A percentile compares a stretch with the other conserved stretches of the same genome.
Evolutionary conservation across 2,113 vertebrate species (phyloP).

Genomic region (Bolborhynchus lineola): DNA sequence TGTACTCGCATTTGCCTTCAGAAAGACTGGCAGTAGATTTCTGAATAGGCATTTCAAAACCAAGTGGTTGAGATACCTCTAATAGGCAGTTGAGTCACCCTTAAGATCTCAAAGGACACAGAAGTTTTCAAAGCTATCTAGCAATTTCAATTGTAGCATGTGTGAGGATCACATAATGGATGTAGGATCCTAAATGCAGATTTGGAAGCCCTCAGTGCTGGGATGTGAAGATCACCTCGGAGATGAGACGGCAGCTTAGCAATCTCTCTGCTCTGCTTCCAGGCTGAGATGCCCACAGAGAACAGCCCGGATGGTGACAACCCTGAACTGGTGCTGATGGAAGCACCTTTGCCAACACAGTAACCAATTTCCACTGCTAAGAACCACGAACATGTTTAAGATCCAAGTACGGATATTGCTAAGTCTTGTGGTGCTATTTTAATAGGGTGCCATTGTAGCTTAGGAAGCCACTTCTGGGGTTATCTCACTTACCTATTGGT

Average conservation of each 20-base stretch:
- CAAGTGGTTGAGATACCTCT: not conserved
- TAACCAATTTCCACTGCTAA: not conserved
- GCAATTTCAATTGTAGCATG: not conserved
- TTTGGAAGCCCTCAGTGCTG: not conserved
- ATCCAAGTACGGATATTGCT: not conserved
- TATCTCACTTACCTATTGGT: slow-evolving; percentile 64
- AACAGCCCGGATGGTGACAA: not conserved
- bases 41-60: not conserved
- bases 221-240: not conserved
- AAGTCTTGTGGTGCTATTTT: not conserved
- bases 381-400: not conserved
- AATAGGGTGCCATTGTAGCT: not conserved
- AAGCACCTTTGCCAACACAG: not conserved
- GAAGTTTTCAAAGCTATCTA: not conserved
- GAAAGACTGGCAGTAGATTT: not conserved
- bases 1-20: not conserved
- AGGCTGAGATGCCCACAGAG: not conserved
- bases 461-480: not conserved
- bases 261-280: not conserved
- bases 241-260: not conserved
- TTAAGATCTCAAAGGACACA: not conserved
- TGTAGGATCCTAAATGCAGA: not conserved
- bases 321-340: not conserved
- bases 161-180: not conserved
- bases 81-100: not conserved